A percentile compares a stretch with the other conserved stretches of the same genome.
Evolutionary conservation across 2,113 vertebrate species (phyloP).

Genomic region (Chamaea fasciata): DNA sequence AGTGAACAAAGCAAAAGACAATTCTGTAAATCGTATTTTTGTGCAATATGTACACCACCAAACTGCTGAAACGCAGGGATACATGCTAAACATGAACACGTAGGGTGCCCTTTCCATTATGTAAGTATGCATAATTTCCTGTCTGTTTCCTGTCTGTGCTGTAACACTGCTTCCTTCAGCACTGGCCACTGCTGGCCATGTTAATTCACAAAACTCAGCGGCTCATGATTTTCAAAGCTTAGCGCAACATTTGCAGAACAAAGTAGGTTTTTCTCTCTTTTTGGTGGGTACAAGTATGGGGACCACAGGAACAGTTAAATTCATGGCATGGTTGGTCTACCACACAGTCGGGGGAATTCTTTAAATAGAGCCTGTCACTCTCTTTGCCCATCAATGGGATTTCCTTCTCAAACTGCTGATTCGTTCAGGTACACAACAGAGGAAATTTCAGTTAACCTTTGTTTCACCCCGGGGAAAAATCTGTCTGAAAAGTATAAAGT

Average conservation of each 20-base stretch:
- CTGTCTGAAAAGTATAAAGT: constrained; percentile 81
- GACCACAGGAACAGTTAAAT: constrained; percentile 86
- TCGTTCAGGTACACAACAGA: constrained; percentile 86
- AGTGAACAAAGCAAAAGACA: neutral
- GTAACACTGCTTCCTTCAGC: constrained; percentile 52
- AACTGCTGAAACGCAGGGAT: neutral
- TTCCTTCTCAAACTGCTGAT: constrained; percentile 85
- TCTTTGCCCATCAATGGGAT: constrained; percentile 82
- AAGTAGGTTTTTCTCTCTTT: constrained; percentile 75
- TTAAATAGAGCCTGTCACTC: constrained; percentile 87
- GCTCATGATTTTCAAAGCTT: constrained; percentile 79
- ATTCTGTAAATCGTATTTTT: neutral
- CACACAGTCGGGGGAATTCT: constrained; percentile 83
- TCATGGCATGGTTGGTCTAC: constrained; percentile 84
- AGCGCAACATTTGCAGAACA: constrained; percentile 75
- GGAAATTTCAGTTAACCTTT: constrained; percentile 88
- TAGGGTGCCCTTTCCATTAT: neutral
- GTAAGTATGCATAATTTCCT: constrained; percentile 49
- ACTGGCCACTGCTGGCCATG: constrained; percentile 53
- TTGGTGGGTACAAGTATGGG: constrained; percentile 76
- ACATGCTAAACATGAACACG: neutral
- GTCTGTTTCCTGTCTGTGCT: constrained; percentile 55
- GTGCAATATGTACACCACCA: neutral
- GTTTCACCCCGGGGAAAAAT: constrained; percentile 84
- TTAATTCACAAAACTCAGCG: constrained; percentile 71